These are phyloP conservation scores for Harpegnathos saltator DNA, from an alignment of 1,140 invertebrate genomes.

Conservation along the genomic window DNA sequence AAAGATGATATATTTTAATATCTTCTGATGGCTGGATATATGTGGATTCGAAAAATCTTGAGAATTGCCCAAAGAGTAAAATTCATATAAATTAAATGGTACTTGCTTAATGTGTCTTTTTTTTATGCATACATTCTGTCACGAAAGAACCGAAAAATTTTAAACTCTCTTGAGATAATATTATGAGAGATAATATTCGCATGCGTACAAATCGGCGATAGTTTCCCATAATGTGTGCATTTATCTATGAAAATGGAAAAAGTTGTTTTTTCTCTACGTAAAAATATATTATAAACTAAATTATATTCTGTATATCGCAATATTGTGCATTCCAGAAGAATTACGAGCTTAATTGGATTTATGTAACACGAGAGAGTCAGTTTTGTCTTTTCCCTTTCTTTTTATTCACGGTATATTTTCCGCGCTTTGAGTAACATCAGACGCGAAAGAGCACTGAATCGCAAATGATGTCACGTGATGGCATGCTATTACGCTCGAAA, in stretches of 20 bases:
- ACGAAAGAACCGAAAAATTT: not conserved
- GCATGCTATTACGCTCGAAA: slow-evolving; percentile 8
- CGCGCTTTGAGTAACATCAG: not conserved
- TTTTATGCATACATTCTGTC: too few species aligned
- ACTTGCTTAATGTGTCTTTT: too few species aligned
- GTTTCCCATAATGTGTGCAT: not conserved
- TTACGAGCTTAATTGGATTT: too few species aligned
- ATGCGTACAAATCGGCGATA: not conserved
- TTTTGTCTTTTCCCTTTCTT: not conserved
- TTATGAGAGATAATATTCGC: not conserved
- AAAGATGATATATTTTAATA: slow-evolving; percentile 7
- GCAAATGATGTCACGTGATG: slow-evolving; percentile 19
- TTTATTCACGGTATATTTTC: not conserved
- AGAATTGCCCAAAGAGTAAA: not conserved
- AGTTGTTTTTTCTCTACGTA: too few species aligned
- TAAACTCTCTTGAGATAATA: not conserved
- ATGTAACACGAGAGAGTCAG: too few species aligned
- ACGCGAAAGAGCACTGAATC: not conserved
- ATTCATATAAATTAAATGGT: not conserved
- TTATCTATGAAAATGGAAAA: not conserved
- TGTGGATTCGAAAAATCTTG: not conserved
- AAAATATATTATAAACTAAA: too few species aligned
- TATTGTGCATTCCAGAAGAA: too few species aligned
- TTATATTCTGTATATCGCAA: too few species aligned
- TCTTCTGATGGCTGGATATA: not conserved